Percentiles rank a stretch among this genome's conserved stretches.
phyloP scores from a whole-genome alignment of 2,797 vertebrate species.

The Poliocrania exsul region DNA sequence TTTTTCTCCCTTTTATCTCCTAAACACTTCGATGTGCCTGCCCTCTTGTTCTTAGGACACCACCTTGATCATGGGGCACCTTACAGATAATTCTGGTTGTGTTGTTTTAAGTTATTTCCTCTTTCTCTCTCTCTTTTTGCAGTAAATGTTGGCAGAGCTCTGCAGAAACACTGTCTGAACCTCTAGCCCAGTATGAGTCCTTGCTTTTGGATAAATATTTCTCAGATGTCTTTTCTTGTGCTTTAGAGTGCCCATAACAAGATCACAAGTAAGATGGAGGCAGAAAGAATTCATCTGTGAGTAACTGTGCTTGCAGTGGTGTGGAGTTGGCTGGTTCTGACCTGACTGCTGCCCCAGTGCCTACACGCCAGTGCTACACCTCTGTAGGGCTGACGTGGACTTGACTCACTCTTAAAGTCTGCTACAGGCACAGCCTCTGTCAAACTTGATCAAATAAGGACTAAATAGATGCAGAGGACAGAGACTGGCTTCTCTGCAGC shows the following conservation, averaged over 20 bases:
- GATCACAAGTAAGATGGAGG: background rate
- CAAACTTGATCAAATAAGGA: background rate
- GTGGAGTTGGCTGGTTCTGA: background rate
- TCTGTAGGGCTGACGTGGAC: background rate
- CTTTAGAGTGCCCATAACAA: background rate
- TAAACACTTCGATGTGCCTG: background rate
- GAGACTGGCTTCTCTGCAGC: background rate
- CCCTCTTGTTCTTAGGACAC: background rate
- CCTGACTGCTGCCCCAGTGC: background rate
- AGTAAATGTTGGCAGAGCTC: background rate
- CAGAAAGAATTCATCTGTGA: background rate
- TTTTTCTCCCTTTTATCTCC: background rate
- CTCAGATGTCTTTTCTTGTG: background rate
- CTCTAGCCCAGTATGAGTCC: background rate
- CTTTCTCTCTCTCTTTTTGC: background rate
- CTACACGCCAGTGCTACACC: background rate
- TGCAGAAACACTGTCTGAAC: background rate
- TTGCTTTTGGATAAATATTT: background rate
- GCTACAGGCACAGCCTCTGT: background rate
- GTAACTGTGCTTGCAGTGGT: background rate
- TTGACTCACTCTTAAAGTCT: slow-evolving; percentile 14
- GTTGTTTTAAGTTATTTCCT: background rate
- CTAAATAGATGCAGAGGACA: background rate
- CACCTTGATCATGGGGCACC: background rate
- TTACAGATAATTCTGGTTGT: background rate